These are phyloP conservation scores for Patella caerulea DNA, from an alignment of 2,888 invertebrate genomes.

Conservation along the genomic window DNA sequence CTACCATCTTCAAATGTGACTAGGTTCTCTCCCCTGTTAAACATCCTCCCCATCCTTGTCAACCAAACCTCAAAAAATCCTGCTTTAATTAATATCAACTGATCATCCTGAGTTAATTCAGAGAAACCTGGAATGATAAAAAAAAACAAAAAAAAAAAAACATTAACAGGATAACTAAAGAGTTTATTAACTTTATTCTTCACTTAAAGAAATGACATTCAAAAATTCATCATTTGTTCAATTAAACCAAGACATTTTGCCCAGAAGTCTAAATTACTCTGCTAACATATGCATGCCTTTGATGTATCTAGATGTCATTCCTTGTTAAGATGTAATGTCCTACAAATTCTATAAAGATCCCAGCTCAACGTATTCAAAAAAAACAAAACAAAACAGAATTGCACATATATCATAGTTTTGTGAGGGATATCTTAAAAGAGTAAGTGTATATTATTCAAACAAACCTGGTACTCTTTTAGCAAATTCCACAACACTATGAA, in stretches of 20 bases:
- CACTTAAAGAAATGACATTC: not conserved
- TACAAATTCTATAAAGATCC: not conserved
- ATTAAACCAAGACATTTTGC: too few species aligned
- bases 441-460: conserved; percentile 10
- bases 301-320: too few species aligned
- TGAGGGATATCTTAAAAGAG: too few species aligned
- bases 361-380: not conserved
- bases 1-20: conserved; percentile 93
- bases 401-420: too few species aligned
- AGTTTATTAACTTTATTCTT: too few species aligned
- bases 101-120: conserved; percentile 93
- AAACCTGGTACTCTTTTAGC: conserved; percentile 90
- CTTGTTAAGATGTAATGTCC: too few species aligned
- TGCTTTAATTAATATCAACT: conserved; percentile 93
- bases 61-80: conserved; percentile 98
- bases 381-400: too few species aligned
- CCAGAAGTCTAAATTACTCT: too few species aligned
- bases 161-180: not conserved
- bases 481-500: conserved; percentile 95
- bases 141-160: not conserved
- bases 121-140: conserved; percentile 79
- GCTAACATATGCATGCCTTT: too few species aligned
- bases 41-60: conserved; percentile 86
- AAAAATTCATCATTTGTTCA: too few species aligned
- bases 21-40: conserved; percentile 77